Evolutionary conservation across 2,888 invertebrate genomes (phyloP).

Genomic region (Syrphus vitripennis): DNA sequence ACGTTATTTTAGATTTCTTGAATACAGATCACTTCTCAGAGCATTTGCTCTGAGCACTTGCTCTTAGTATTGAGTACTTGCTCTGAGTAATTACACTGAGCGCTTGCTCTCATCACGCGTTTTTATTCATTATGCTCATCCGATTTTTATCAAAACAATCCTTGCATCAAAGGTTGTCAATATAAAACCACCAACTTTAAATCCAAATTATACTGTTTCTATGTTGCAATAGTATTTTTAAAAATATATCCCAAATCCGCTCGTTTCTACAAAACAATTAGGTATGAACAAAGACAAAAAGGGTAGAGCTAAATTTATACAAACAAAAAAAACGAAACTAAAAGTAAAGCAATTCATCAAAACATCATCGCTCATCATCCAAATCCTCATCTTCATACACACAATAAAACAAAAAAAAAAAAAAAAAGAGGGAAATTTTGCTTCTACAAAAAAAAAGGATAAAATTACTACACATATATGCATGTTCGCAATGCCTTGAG

Average conservation of each 20-base stretch:
- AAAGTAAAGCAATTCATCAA: slow-evolving; percentile 53
- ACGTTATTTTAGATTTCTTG: too few species aligned
- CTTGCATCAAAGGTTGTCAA: too few species aligned
- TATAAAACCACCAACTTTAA: too few species aligned
- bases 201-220: too few species aligned
- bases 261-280: slow-evolving; percentile 28
- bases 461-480: background rate
- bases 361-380: slow-evolving; percentile 49
- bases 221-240: too few species aligned
- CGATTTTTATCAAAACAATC: too few species aligned
- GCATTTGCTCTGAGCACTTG: too few species aligned
- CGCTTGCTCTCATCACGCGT: too few species aligned
- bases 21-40: too few species aligned
- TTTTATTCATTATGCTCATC: too few species aligned
- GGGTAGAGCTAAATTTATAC: background rate
- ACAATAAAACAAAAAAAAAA: background rate
- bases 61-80: too few species aligned
- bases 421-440: background rate
- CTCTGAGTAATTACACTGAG: too few species aligned
- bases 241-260: background rate
- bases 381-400: slow-evolving; percentile 4
- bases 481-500: slow-evolving; percentile 9
- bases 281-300: background rate
- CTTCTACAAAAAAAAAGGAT: background rate
- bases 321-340: slow-evolving; percentile 18